phyloP scores from a whole-genome alignment of 2,888 invertebrate genomes.

The Tinea semifulvella region DNA sequence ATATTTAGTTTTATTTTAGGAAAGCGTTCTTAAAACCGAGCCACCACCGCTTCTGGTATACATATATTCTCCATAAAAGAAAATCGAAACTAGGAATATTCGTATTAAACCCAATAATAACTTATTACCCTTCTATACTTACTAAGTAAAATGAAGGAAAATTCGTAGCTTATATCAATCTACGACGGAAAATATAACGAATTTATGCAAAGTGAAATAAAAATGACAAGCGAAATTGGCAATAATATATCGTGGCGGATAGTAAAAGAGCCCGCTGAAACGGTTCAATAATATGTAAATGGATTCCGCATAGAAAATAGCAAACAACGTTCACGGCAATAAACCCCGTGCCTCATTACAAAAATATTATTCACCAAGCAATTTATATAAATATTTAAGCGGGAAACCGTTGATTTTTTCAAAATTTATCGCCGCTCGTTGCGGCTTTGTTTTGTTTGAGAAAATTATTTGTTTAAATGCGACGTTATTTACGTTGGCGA shows the following conservation, averaged over 20 bases:
- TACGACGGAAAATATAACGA: too few species aligned
- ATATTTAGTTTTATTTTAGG: too few species aligned
- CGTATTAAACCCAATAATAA: too few species aligned
- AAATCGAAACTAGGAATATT: too few species aligned
- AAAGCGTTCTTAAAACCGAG: too few species aligned
- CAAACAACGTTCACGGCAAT: constrained; percentile 16
- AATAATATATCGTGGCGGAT: constrained; percentile 17
- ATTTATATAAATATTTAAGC: constrained; percentile 17
- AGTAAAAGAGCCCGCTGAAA: constrained; percentile 27
- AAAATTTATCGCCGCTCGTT: constrained; percentile 22
- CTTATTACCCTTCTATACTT: too few species aligned
- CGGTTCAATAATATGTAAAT: constrained; percentile 27
- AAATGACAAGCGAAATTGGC: constrained; percentile 14
- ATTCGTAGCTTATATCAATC: too few species aligned
- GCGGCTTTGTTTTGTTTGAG: constrained; percentile 16
- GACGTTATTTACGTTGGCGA: constrained; percentile 3
- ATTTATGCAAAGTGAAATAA: constrained; percentile 4
- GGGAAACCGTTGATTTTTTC: constrained; percentile 23
- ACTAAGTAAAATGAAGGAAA: too few species aligned
- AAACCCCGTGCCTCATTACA: constrained; percentile 18
- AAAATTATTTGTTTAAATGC: constrained; percentile 11
- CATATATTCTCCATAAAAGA: too few species aligned
- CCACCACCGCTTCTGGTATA: too few species aligned
- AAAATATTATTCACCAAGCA: constrained; percentile 19
- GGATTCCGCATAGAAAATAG: constrained; percentile 17